A percentile compares a stretch with the other conserved stretches of the same genome.
phyloP scores from a whole-genome alignment of 2,888 invertebrate species.

The Craniophora ligustri region DNA sequence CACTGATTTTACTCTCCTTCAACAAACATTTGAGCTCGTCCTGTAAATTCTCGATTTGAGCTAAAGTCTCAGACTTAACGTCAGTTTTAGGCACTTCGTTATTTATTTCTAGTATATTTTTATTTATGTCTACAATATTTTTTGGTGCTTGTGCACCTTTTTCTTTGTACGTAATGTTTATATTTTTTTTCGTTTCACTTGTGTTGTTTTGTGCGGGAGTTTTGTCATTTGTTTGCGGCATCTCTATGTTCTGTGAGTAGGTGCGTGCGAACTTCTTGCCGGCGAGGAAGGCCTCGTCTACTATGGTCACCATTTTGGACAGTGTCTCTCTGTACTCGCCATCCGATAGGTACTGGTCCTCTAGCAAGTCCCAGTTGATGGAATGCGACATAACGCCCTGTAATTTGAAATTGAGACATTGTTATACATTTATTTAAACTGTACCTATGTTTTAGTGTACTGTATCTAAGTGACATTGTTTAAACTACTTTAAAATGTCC shows the following conservation, averaged over 20 bases:
- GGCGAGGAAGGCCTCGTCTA: slow-evolving; percentile 92
- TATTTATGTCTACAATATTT: slow-evolving; percentile 61
- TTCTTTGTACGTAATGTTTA: slow-evolving; percentile 76
- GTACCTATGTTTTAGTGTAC: too few relatives aligned
- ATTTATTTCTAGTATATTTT: slow-evolving; percentile 59
- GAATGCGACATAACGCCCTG: slow-evolving; percentile 98
- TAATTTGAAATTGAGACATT: slow-evolving; percentile 54
- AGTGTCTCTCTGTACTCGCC: slow-evolving; percentile 94
- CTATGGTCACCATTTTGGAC: slow-evolving; percentile 95
- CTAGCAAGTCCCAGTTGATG: slow-evolving; percentile 97
- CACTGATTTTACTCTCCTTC: slow-evolving; percentile 78
- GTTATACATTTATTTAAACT: too few relatives aligned
- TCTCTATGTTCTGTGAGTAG: slow-evolving; percentile 77
- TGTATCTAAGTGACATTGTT: too few relatives aligned
- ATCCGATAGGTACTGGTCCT: slow-evolving; percentile 95
- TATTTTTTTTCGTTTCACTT: slow-evolving; percentile 51
- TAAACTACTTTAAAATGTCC: too few relatives aligned
- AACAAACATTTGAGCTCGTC: slow-evolving; percentile 71
- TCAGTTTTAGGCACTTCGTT: slow-evolving; percentile 59
- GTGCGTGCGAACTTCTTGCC: slow-evolving; percentile 92
- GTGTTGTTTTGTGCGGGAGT: slow-evolving; percentile 23
- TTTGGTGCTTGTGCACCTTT: slow-evolving; percentile 47
- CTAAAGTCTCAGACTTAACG: slow-evolving; percentile 50
- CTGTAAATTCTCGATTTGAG: slow-evolving; percentile 63
- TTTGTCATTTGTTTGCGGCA: slow-evolving; percentile 23